phyloP scores from a whole-genome alignment of 2,113 vertebrate genomes.

The Myodes glareolus region DNA sequence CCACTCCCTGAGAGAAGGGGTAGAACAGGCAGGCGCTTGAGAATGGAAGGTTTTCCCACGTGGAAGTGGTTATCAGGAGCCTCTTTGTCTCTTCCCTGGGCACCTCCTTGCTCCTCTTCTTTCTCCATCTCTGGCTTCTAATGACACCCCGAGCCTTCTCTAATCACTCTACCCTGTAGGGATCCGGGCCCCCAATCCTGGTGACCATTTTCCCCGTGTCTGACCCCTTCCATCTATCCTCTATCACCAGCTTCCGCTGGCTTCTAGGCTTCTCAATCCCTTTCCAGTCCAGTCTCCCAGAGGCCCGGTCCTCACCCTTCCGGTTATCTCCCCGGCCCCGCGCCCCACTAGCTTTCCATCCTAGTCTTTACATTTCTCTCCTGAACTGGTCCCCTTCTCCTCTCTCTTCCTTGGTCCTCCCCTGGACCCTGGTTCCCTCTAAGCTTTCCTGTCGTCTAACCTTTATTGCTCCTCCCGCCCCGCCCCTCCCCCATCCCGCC shows the following conservation, averaged over 20 bases:
- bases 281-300: neutral
- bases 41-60: slow-evolving; percentile 58
- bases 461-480: neutral
- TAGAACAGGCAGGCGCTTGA: neutral
- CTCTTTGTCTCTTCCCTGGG: slow-evolving; percentile 73
- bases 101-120: neutral
- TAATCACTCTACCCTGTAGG: slow-evolving; percentile 30
- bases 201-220: neutral
- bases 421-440: neutral
- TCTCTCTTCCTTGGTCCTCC: neutral
- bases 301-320: neutral
- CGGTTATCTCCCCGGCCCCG: neutral
- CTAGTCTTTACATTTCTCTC: neutral
- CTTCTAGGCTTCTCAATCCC: neutral
- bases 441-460: neutral
- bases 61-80: slow-evolving; percentile 57
- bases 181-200: neutral
- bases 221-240: neutral
- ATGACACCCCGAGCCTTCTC: neutral
- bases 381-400: neutral
- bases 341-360: neutral
- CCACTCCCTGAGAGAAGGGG: neutral
- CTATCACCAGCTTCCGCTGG: neutral
- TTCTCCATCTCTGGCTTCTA: neutral
- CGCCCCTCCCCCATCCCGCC: neutral